Evolutionary conservation across 2,113 vertebrate genomes (phyloP).

Genomic region (Sisor rabdophorus): DNA sequence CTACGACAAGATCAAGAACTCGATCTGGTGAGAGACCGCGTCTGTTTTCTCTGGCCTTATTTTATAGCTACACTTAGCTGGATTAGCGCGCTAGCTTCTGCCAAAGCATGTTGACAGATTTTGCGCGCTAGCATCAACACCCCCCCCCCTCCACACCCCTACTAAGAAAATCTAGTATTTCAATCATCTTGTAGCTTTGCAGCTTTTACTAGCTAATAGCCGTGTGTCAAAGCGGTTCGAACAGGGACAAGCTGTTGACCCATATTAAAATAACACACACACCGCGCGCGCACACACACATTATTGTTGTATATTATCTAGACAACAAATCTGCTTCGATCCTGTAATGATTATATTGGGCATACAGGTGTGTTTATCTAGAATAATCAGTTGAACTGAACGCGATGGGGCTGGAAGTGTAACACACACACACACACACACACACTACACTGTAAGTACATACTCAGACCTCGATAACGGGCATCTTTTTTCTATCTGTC

Average conservation of each 20-base stretch:
- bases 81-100: slow-evolving; percentile 16
- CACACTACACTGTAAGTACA: too few species aligned
- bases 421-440: background rate
- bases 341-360: background rate
- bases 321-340: background rate
- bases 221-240: background rate
- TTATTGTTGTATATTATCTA: too few species aligned
- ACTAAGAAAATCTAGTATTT: background rate
- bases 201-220: background rate
- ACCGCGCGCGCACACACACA: background rate
- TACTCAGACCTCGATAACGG: too few species aligned
- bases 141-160: background rate
- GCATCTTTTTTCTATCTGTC: background rate
- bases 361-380: background rate
- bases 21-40: slow-evolving; percentile 80
- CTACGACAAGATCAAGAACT: slow-evolving; percentile 92
- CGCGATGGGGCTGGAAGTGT: background rate
- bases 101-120: slow-evolving; percentile 41
- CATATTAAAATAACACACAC: background rate
- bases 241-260: background rate
- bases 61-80: slow-evolving; percentile 7
- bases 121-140: slow-evolving; percentile 17
- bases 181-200: background rate
- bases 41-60: background rate
- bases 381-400: background rate